A percentile compares a stretch with the other conserved stretches of the same genome.
Conservation (phyloP, 2,888 invertebrate genomes). For the Ichneumon xanthorius region DNA sequence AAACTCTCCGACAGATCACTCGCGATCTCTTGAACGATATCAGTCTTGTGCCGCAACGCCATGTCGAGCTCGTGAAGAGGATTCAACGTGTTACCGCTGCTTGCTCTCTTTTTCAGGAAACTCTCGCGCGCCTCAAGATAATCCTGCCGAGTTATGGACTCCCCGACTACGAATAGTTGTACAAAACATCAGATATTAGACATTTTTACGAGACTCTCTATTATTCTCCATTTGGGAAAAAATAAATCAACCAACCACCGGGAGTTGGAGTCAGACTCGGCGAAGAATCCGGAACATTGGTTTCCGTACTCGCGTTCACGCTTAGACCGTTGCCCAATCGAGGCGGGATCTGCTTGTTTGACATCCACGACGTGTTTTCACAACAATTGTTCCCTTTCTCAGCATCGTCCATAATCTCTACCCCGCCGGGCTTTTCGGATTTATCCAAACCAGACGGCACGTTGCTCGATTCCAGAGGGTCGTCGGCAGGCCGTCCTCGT, state of each 20-base stretch:
- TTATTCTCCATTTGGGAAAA: neutral
- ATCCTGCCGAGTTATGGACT: slow-evolving; percentile 49
- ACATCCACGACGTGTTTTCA: slow-evolving; percentile 20
- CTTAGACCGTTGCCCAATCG: slow-evolving; percentile 46
- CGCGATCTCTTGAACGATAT: slow-evolving; percentile 57
- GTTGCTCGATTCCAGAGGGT: slow-evolving; percentile 69
- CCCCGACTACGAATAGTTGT: slow-evolving; percentile 15
- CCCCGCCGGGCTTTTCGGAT: slow-evolving; percentile 38
- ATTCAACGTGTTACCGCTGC: slow-evolving; percentile 29
- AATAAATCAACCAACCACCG: slow-evolving; percentile 24
- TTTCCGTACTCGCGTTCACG: slow-evolving; percentile 35
- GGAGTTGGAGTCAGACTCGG: slow-evolving; percentile 33
- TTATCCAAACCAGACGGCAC: slow-evolving; percentile 72
- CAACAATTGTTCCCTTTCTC: neutral
- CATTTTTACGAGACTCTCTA: neutral
- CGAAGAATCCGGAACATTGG: slow-evolving; percentile 36
- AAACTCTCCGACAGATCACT: slow-evolving; percentile 59
- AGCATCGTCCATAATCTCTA: slow-evolving; percentile 19
- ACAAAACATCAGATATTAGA: neutral
- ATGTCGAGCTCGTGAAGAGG: slow-evolving; percentile 54
- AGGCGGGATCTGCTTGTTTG: slow-evolving; percentile 3
- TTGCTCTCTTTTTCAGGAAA: slow-evolving; percentile 39
- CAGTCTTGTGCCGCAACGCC: slow-evolving; percentile 54
- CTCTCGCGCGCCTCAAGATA: slow-evolving; percentile 49
- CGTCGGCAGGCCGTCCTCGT: slow-evolving; percentile 66